These are phyloP conservation scores for Eubasilissa regina DNA, from an alignment of 1,140 invertebrate genomes.

Conservation along the genomic window DNA sequence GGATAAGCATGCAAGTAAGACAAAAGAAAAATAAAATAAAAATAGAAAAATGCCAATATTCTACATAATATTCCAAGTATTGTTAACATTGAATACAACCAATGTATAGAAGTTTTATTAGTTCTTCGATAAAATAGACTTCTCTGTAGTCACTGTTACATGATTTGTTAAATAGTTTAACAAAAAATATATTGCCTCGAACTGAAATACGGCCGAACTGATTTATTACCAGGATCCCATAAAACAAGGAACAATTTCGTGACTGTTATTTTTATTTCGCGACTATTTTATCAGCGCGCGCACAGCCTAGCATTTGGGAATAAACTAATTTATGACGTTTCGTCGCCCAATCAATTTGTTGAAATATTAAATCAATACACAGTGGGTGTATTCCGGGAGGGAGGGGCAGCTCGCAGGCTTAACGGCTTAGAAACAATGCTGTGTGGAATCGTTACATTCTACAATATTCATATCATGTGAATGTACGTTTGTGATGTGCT, in stretches of 20 bases:
- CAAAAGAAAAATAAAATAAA: too few relatives aligned
- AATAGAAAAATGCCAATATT: too few relatives aligned
- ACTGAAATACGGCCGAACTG: background rate
- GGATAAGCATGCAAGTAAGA: too few relatives aligned
- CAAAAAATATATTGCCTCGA: too few relatives aligned
- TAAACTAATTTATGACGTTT: conserved; percentile 38
- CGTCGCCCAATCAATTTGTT: conserved; percentile 37
- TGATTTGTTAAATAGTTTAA: too few relatives aligned
- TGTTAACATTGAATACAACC: too few relatives aligned
- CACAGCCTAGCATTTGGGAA: background rate
- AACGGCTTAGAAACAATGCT: conserved; percentile 42
- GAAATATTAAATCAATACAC: conserved; percentile 44
- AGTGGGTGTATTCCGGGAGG: conserved; percentile 14
- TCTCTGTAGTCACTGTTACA: too few relatives aligned
- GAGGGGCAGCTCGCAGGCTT: conserved; percentile 25
- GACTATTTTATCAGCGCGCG: conserved; percentile 35
- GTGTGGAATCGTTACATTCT: conserved; percentile 1
- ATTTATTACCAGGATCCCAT: conserved; percentile 8
- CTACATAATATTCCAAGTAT: too few relatives aligned
- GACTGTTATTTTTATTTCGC: conserved; percentile 18
- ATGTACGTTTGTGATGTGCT: background rate
- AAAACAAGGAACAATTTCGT: conserved; percentile 21
- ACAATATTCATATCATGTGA: background rate
- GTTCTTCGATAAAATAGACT: too few relatives aligned
- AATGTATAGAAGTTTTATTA: too few relatives aligned